A percentile compares a stretch with the other conserved stretches of the same genome.
phyloP scores from a whole-genome alignment of 1,140 invertebrate genomes.

The Drosophila nikananu region DNA sequence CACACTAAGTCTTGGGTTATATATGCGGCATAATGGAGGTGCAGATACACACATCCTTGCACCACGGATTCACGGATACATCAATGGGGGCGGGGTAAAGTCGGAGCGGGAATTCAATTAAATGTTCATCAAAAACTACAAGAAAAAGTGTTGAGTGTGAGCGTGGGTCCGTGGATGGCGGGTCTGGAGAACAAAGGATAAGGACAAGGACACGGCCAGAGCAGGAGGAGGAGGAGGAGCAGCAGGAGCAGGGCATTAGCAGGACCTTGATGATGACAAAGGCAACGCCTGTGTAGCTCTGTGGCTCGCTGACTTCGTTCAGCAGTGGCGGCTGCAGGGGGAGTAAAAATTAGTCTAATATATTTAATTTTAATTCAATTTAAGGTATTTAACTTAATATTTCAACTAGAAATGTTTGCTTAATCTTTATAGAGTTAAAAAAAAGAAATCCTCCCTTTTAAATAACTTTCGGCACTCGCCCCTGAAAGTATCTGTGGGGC shows the following conservation, averaged over 20 bases:
- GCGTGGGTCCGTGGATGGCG: not conserved
- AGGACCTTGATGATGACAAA: slow-evolving; percentile 41
- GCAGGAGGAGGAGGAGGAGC: too few relatives aligned
- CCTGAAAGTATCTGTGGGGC: slow-evolving; percentile 20
- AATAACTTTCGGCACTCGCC: not conserved
- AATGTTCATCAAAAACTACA: slow-evolving; percentile 83
- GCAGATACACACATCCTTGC: slow-evolving; percentile 12
- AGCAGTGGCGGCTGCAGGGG: not conserved
- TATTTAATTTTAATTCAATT: not conserved
- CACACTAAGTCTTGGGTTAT: slow-evolving; percentile 6
- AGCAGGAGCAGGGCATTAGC: not conserved
- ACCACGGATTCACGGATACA: slow-evolving; percentile 12
- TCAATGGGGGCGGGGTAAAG: slow-evolving; percentile 42
- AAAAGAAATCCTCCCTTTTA: not conserved
- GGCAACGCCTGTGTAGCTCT: slow-evolving; percentile 31
- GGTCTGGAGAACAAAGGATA: slow-evolving; percentile 44
- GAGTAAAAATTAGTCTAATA: not conserved
- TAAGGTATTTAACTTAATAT: not conserved
- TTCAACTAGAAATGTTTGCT: not conserved
- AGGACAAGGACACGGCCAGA: slow-evolving; percentile 29
- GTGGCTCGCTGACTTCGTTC: slow-evolving; percentile 40
- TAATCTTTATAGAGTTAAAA: not conserved
- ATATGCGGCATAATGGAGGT: slow-evolving; percentile 4
- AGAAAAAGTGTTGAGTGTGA: slow-evolving; percentile 62
- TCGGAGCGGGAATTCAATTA: slow-evolving; percentile 72